These are phyloP conservation scores for Drosophila pallidifrons DNA, from an alignment of 1,140 invertebrate species.

Conservation along the genomic window DNA sequence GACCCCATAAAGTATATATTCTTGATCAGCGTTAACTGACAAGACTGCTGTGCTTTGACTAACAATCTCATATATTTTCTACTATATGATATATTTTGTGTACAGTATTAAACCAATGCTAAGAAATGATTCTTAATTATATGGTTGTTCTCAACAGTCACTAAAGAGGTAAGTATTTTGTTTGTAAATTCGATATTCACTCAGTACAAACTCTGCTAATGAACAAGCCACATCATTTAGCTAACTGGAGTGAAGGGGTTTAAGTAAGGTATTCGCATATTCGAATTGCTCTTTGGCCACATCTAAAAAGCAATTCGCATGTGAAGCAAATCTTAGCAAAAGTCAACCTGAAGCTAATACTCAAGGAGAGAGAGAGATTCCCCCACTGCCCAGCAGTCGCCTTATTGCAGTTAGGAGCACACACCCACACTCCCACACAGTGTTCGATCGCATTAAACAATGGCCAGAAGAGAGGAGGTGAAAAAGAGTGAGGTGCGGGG, in stretches of 20 bases:
- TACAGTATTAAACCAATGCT: too few relatives aligned
- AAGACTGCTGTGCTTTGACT: too few relatives aligned
- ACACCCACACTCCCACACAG: constrained; percentile 53
- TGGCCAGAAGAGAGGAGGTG: constrained; percentile 24
- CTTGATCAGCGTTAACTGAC: too few relatives aligned
- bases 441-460: constrained; percentile 63
- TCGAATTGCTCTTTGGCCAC: constrained; percentile 1
- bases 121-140: too few relatives aligned
- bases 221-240: too few relatives aligned
- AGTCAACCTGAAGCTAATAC: constrained; percentile 18
- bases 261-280: constrained; percentile 5
- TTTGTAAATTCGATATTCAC: too few relatives aligned
- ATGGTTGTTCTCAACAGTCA: too few relatives aligned
- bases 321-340: constrained; percentile 10
- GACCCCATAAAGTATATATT: too few relatives aligned
- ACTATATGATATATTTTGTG: too few relatives aligned
- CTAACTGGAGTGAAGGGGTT: constrained; percentile 33
- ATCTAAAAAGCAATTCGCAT: constrained; percentile 7
- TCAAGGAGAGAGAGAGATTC: constrained; percentile 25
- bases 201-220: too few relatives aligned
- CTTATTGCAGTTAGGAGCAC: constrained; percentile 27
- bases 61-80: too few relatives aligned
- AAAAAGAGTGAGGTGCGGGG: constrained; percentile 58
- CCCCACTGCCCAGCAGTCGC: constrained; percentile 45
- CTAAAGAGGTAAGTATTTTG: too few relatives aligned